Conservation (phyloP, 2,113 vertebrate species). For the Octodon degus region DNA sequence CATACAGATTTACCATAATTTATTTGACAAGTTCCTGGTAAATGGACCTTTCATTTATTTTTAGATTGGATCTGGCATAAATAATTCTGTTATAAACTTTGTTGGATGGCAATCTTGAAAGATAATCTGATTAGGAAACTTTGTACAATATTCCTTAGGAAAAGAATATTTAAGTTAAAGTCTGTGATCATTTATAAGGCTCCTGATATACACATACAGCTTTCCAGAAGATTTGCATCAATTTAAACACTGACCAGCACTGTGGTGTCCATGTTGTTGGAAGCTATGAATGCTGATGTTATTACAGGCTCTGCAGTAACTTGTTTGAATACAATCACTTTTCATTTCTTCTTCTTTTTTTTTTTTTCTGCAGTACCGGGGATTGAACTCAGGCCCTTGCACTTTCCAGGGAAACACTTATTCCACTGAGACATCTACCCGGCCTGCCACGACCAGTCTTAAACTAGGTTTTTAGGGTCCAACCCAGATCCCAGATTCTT, state of each 20-base stretch:
- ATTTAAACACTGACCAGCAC: neutral
- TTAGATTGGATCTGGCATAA: neutral
- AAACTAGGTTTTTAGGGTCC: neutral
- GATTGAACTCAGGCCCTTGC: too few relatives aligned
- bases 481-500: neutral
- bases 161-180: neutral
- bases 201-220: neutral
- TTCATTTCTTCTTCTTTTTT: neutral
- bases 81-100: slow-evolving; percentile 33
- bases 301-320: neutral
- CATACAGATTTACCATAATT: neutral
- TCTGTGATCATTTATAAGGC: neutral
- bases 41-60: neutral
- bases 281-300: neutral
- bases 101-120: neutral
- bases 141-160: neutral
- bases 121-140: neutral
- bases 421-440: too few relatives aligned
- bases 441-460: too few relatives aligned
- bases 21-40: slow-evolving; percentile 15
- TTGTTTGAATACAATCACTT: neutral
- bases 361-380: too few relatives aligned
- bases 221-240: neutral
- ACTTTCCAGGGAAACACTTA: too few relatives aligned
- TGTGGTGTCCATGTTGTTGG: neutral